These are phyloP conservation scores for Microctonus brassicae DNA, from an alignment of 2,888 invertebrate species.

Conservation along the genomic window DNA sequence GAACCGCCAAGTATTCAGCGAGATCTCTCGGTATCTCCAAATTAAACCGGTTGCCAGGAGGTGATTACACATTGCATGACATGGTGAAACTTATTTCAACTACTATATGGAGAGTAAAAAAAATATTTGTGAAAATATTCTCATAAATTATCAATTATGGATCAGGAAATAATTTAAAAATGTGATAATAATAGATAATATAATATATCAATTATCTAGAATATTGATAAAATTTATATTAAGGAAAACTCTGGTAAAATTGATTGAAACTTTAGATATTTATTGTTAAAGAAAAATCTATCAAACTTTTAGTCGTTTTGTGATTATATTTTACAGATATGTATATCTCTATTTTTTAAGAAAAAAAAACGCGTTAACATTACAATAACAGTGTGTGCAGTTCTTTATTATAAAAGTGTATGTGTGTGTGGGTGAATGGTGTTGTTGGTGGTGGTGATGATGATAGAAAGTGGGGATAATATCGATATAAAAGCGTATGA, in stretches of 20 bases:
- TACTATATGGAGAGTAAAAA: neutral
- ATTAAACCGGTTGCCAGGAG: conserved; percentile 33
- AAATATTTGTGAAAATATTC: too few species aligned
- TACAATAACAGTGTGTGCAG: neutral
- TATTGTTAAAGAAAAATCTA: neutral
- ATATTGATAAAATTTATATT: too few species aligned
- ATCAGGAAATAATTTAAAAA: too few species aligned
- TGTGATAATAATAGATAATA: too few species aligned
- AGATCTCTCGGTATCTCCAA: neutral
- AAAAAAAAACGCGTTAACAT: neutral
- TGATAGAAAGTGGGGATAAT: too few species aligned
- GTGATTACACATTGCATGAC: conserved; percentile 33
- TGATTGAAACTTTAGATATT: too few species aligned
- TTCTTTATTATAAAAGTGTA: neutral
- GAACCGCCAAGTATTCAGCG: neutral
- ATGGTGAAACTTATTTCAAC: conserved; percentile 35
- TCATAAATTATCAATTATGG: too few species aligned
- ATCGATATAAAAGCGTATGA: conserved; percentile 41
- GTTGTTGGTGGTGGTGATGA: conserved; percentile 17
- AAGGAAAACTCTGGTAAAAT: too few species aligned
- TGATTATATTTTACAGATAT: neutral
- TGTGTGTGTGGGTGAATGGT: conserved; percentile 22
- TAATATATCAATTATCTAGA: too few species aligned
- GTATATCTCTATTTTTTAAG: neutral
- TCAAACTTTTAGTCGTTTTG: neutral